Base-by-base conservation (phyloP, 2,113 vertebrate genomes). In the Riparia riparia region DNA sequence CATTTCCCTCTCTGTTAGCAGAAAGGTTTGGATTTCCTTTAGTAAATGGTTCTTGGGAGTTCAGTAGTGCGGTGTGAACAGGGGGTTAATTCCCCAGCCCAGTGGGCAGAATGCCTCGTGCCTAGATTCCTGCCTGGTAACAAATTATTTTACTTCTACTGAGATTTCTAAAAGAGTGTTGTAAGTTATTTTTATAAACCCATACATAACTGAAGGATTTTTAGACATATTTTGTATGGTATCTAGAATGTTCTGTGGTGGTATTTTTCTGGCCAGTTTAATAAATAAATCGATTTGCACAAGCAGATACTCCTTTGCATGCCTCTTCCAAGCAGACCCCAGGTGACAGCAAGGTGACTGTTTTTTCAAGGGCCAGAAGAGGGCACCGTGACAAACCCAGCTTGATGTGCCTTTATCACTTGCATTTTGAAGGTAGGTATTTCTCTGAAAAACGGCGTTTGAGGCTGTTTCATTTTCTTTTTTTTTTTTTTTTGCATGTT, bases 171-270 rank as follows among this genome's bases (percentile, higher is more conserved):
- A 64, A 78, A 51, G 47, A 53, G 9, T 60, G 42, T 14, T 86
- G 7, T 82, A 95, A 92, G 66, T 95, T 95, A 94, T 96, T 96
- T 97, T 96, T 95, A 51, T 92, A 80, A 87, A 66, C 25, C 58
- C 10, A 2, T 53, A 44, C 1, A 1, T 57, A 84, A 80, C 32
- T n/a, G 83, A 87, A 87, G 73, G 28, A 82, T 82, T 95, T 95
- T 45, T 10, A 47, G 80, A 49, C 0, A 0, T 60, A 18, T 51
- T 95, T 90, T 86, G 21, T 91, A n/a, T 60, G 49, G 29, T 79
- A 20, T 86, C 41, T 69, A 13, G 68, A 86, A 58, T 0, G 2
- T 7, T 93, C 21, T 84, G 45, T 87, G 42, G 31, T 77, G 37
- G 13, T 91, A 39, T 76, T 96, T 91, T 94, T 82, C 50, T 91